These are phyloP conservation scores for Formica exsecta DNA, from an alignment of 1,140 invertebrate species.

Conservation along the genomic window DNA sequence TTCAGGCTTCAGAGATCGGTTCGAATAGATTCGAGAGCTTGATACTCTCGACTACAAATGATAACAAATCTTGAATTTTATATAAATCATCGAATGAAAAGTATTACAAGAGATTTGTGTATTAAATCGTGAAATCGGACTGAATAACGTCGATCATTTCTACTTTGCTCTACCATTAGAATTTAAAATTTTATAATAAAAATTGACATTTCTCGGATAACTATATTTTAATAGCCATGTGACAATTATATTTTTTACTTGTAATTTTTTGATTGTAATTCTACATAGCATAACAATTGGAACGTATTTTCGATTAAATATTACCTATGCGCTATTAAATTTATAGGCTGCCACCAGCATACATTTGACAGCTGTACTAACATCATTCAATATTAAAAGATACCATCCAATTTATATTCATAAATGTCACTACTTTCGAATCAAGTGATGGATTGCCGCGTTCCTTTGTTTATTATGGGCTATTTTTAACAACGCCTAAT, in stretches of 20 bases:
- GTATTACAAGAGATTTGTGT: neutral
- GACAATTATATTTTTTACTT: neutral
- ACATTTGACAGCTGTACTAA: slow-evolving; percentile 18
- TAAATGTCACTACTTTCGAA: slow-evolving; percentile 24
- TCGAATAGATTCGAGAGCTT: neutral
- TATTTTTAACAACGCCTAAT: slow-evolving; percentile 21
- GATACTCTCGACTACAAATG: neutral
- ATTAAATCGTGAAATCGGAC: neutral
- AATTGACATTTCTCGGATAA: neutral
- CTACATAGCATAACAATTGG: neutral
- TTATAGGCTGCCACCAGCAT: neutral
- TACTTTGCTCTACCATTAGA: neutral
- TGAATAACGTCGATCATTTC: neutral
- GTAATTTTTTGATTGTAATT: neutral
- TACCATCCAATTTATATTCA: slow-evolving; percentile 8
- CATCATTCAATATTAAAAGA: slow-evolving; percentile 26
- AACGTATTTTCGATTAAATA: slow-evolving; percentile 9
- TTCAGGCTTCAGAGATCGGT: neutral
- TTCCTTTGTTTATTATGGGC: neutral
- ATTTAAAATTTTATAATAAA: neutral
- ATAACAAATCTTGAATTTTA: slow-evolving; percentile 19
- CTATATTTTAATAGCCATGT: neutral
- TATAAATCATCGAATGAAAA: neutral
- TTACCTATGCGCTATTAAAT: neutral
- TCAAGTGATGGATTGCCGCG: slow-evolving; percentile 9